Evolutionary conservation across 2,797 vertebrate genomes (phyloP).

Genomic region (Toxotes lorentzi): DNA sequence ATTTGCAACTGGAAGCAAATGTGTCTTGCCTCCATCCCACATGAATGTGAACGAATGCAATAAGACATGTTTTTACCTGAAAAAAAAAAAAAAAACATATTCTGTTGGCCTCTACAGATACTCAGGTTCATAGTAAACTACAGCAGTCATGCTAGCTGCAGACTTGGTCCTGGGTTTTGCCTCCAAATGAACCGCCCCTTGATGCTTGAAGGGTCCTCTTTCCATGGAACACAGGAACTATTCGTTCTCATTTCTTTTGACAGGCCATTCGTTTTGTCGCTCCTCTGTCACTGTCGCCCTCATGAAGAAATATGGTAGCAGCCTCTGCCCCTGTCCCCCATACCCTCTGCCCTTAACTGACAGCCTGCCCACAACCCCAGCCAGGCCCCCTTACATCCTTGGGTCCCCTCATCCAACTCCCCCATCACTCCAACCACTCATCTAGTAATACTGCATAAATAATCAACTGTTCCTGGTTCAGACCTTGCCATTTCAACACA

Average conservation of each 20-base stretch:
- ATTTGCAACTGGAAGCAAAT: neutral
- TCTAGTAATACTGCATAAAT: conserved; percentile 36
- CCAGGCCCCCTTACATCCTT: conserved; percentile 42
- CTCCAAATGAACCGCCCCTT: conserved; percentile 70
- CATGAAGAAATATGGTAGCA: conserved; percentile 89
- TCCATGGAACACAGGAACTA: conserved; percentile 79
- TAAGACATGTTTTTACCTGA: neutral
- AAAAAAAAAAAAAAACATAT: neutral
- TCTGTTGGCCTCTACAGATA: neutral
- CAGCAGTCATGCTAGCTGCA: conserved; percentile 46
- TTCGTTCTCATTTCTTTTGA: conserved; percentile 87
- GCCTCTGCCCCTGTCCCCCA: conserved; percentile 73
- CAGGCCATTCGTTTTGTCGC: conserved; percentile 87
- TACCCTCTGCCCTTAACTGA: conserved; percentile 77
- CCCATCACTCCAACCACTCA: conserved; percentile 16
- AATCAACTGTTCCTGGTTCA: conserved; percentile 35
- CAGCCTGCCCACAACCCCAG: conserved; percentile 59
- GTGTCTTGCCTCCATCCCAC: neutral
- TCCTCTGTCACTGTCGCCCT: conserved; percentile 84
- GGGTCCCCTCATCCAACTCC: conserved; percentile 41
- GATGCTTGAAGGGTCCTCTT: conserved; percentile 83
- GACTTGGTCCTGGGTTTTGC: conserved; percentile 56
- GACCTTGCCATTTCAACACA: conserved; percentile 6
- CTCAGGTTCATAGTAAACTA: neutral
- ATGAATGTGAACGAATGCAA: too few species aligned